Conservation (phyloP, 2,797 vertebrate species). For the Adrianichthys oophorus region DNA sequence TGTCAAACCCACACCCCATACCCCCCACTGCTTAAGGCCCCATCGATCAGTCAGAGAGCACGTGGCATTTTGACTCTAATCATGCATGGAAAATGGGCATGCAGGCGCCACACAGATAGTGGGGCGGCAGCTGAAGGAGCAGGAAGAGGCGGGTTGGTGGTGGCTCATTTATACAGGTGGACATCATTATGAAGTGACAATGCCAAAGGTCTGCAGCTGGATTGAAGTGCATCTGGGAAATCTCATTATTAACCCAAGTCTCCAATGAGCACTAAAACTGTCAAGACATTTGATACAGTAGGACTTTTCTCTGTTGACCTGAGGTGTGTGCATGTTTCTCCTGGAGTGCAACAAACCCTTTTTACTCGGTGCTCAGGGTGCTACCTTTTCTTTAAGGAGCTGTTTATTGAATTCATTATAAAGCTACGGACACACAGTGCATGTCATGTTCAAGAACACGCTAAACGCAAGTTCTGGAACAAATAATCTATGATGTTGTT, state of each 20-base stretch:
- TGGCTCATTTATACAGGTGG: slow-evolving; percentile 59
- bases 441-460: no score
- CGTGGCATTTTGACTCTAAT: slow-evolving; percentile 71
- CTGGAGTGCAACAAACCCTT: no score
- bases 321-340: no score
- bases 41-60: slow-evolving; percentile 63
- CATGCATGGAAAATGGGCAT: slow-evolving; percentile 69
- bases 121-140: slow-evolving; percentile 56
- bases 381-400: no score
- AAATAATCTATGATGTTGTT: no score
- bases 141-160: slow-evolving; percentile 15
- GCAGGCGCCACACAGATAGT: slow-evolving; percentile 53
- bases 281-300: no score
- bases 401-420: no score
- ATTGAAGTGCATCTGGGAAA: slow-evolving; percentile 57
- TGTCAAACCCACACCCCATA: slow-evolving; percentile 17
- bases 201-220: slow-evolving; percentile 71
- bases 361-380: no score
- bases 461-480: no score
- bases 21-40: slow-evolving; percentile 59
- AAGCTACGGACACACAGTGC: no score
- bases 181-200: slow-evolving; percentile 43
- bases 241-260: not conserved
- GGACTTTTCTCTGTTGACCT: no score
- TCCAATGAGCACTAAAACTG: no score